Base-by-base conservation (phyloP, 2,797 vertebrate species). In the Champsocephalus esox region DNA sequence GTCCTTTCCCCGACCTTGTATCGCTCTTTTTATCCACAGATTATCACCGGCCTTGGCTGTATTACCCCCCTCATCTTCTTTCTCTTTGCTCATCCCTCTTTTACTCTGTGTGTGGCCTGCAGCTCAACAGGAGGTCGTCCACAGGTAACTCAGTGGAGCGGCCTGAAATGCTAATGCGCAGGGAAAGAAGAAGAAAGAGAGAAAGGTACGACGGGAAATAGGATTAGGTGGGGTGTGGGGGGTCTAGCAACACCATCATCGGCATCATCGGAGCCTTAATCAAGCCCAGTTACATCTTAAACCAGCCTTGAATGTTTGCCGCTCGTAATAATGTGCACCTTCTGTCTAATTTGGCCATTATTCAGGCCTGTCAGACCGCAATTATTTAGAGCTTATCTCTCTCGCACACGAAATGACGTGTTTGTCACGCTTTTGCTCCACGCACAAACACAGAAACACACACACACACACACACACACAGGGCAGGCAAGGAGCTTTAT, bases 331-430 rank as follows among this genome's bases (percentile, higher is more conserved):
- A 92, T 76, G 90, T 86, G 92, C 90, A 93, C 92, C 93, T 92
- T 94, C 91, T 92, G 90, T 92, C 92, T 94, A 94, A 94, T 94
- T 95, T 93, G 94, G 93, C 93, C 94, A 94, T 95, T 94, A 94
- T 94, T 95, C 93, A 92, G 92, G 93, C 91, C 94, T 95, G 94
- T 95, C 95, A 95, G 91, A 84, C 90, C 81, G 89, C 93, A 93
- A 94, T 95, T 95, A 95, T 95, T 95, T 93, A 92, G 87, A 85
- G 94, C 94, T 96, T 96, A 96, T 96, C 95, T 95, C 90, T 16
- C 79, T 86, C 87, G 84, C 91, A 93, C 95, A 95, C 88, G 77
- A 91, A 90, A 94, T 91, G 93, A 92, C 84, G 91, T 78, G 89
- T 95, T 95, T 92, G 94, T 95, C 94, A 95, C 91, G 94, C 90